Percentiles rank a stretch among this genome's conserved stretches.
Evolutionary conservation across 2,888 invertebrate species (phyloP).

Genomic region (Axea sp.): DNA sequence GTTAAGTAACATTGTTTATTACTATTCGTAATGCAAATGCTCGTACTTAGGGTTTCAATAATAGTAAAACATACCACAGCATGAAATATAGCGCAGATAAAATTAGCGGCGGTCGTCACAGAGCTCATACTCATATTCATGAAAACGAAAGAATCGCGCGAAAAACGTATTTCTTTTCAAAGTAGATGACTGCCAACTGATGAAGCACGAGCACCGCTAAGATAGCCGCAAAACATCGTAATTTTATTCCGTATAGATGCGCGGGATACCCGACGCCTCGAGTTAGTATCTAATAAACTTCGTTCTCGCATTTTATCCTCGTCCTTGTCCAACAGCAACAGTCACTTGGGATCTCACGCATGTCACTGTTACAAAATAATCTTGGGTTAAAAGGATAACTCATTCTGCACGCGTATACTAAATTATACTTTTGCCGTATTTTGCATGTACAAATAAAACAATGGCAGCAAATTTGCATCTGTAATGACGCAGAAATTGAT

Average conservation of each 20-base stretch:
- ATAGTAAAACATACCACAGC: conserved; percentile 24
- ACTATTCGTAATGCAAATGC: conserved; percentile 20
- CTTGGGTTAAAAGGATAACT: conserved; percentile 24
- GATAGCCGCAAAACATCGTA: conserved; percentile 55
- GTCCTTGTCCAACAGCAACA: conserved; percentile 22
- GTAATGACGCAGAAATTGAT: no score
- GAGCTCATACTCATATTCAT: conserved; percentile 9
- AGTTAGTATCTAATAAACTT: conserved; percentile 59
- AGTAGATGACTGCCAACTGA: conserved; percentile 61
- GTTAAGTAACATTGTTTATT: conserved; percentile 46
- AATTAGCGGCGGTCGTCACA: conserved; percentile 2
- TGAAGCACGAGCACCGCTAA: conserved; percentile 53
- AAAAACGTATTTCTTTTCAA: conserved; percentile 64
- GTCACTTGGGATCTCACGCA: conserved; percentile 27
- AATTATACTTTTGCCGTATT: no score
- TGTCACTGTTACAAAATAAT: conserved; percentile 11
- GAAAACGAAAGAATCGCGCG: conserved; percentile 40
- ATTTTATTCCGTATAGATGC: conserved; percentile 53
- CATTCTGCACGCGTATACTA: no score
- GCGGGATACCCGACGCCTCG: conserved; percentile 47
- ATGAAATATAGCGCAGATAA: conserved; percentile 33
- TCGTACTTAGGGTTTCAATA: conserved; percentile 15
- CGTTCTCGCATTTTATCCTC: conserved; percentile 8
- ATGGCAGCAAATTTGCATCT: no score
- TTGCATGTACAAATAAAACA: no score